A percentile compares a stretch with the other conserved stretches of the same genome.
Conservation (phyloP, 2,113 vertebrate genomes). For the Herpailurus yagouaroundi region DNA sequence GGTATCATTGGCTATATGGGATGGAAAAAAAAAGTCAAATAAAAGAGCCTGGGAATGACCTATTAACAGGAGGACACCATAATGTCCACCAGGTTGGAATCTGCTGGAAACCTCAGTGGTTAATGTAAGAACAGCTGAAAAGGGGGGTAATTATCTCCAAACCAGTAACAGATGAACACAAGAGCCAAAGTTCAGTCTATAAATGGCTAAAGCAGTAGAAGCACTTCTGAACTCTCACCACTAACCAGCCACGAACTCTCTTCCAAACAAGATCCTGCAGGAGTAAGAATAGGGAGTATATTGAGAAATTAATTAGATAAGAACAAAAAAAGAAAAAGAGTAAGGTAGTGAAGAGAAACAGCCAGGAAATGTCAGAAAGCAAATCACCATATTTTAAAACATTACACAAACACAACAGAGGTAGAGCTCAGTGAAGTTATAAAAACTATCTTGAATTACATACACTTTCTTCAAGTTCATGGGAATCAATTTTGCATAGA, state of each 20-base stretch:
- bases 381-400: neutral
- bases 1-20: neutral
- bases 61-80: neutral
- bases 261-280: neutral
- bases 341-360: neutral
- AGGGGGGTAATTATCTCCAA: neutral
- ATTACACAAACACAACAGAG: neutral
- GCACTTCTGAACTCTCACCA: neutral
- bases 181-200: neutral
- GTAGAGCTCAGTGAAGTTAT: neutral
- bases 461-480: neutral
- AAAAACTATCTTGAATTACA: neutral
- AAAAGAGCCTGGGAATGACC: neutral
- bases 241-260: neutral
- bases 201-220: neutral
- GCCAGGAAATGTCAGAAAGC: neutral
- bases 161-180: neutral
- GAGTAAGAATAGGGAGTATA: neutral
- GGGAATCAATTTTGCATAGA: neutral
- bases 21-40: neutral
- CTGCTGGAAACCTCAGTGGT: neutral
- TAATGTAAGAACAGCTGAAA: neutral
- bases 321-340: neutral
- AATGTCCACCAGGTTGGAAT: neutral
- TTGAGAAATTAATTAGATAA: neutral